These are phyloP conservation scores for Helogale parvula DNA, from an alignment of 2,113 vertebrate genomes.

Conservation along the genomic window DNA sequence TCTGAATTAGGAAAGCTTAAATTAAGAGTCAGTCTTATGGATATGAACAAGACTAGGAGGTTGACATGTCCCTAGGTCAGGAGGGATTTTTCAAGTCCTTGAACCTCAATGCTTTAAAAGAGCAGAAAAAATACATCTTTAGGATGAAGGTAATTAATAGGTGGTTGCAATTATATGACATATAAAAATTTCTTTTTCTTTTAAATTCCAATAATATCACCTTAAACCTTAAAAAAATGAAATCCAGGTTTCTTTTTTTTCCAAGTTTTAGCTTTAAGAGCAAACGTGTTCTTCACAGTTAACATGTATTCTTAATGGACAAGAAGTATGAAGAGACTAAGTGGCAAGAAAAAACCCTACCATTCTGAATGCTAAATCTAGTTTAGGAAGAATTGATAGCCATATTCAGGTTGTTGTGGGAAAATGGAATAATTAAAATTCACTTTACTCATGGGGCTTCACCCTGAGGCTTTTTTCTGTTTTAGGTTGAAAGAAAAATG, in stretches of 20 bases:
- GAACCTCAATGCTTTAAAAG: constrained; percentile 54
- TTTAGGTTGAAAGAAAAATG: constrained; percentile 26
- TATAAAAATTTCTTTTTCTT: not conserved
- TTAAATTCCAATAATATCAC: constrained; percentile 37
- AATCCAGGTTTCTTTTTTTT: not conserved
- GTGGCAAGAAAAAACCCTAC: not conserved
- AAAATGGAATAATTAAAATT: constrained; percentile 65
- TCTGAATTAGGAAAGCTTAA: constrained; percentile 69
- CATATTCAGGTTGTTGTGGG: constrained; percentile 12
- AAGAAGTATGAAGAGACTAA: constrained; percentile 11
- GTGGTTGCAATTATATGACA: constrained; percentile 43
- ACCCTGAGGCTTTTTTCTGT: not conserved
- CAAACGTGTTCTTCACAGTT: constrained; percentile 40
- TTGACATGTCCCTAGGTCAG: not conserved
- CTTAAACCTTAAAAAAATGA: constrained; percentile 52
- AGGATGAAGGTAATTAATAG: constrained; percentile 48
- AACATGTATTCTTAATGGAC: constrained; percentile 45
- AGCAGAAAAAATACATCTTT: constrained; percentile 13
- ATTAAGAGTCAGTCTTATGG: constrained; percentile 12
- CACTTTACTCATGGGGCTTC: constrained; percentile 21
- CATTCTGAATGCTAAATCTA: constrained; percentile 56
- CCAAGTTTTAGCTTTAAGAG: constrained; percentile 53
- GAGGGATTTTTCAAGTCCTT: constrained; percentile 55
- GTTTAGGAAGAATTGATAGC: constrained; percentile 70
- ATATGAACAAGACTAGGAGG: not conserved